These are phyloP conservation scores for Trichonephila clavata DNA, from an alignment of 1,140 invertebrate species.

Conservation along the genomic window DNA sequence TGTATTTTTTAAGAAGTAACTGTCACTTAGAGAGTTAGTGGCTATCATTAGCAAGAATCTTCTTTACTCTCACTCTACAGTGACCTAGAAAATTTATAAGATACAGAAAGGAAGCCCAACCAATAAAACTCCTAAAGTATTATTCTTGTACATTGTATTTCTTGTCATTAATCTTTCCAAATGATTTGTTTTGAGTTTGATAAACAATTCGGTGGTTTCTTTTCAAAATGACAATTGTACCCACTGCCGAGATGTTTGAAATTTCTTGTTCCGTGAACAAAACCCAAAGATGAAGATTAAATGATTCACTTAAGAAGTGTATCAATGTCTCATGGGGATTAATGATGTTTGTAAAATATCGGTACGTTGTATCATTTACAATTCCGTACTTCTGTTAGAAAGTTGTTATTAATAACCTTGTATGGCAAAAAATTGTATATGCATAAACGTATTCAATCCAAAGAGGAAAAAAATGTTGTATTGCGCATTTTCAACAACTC, in stretches of 20 bases:
- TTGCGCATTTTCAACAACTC: too few relatives aligned
- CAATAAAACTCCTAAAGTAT: background rate
- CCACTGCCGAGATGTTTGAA: background rate
- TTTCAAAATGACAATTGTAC: constrained; percentile 38
- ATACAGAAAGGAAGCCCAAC: background rate
- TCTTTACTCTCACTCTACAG: background rate
- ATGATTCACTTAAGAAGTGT: constrained; percentile 29
- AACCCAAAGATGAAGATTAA: constrained; percentile 26
- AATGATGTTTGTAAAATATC: background rate
- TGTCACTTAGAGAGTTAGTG: background rate
- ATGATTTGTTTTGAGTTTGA: constrained; percentile 32
- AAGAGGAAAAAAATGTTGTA: too few relatives aligned
- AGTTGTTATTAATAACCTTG: too few relatives aligned
- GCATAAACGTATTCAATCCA: too few relatives aligned
- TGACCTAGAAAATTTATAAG: constrained; percentile 27
- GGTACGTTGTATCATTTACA: background rate
- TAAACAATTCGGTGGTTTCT: constrained; percentile 1
- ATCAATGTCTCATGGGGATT: background rate
- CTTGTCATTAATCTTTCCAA: constrained; percentile 49
- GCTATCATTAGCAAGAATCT: background rate
- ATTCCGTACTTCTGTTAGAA: too few relatives aligned
- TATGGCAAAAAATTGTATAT: too few relatives aligned
- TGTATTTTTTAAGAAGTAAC: background rate
- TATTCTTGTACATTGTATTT: constrained; percentile 27
- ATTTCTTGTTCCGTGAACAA: constrained; percentile 29